Evolutionary conservation across 2,797 vertebrate genomes (phyloP), one percentile per base, ranked within the genome.

Genomic region (Odontamblyopus rebecca): DNA sequence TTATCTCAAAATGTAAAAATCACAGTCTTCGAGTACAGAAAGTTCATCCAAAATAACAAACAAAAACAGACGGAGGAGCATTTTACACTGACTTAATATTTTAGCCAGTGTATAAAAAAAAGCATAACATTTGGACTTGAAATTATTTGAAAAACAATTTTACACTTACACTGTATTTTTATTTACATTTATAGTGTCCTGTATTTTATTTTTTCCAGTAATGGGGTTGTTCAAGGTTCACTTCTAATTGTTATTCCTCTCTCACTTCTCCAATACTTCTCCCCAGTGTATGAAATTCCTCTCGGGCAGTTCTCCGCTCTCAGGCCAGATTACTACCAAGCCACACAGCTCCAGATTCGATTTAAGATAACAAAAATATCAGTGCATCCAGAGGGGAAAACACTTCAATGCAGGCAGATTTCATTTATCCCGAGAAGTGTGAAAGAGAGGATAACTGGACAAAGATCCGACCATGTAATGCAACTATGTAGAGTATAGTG

Each of bases 361-460:
- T 93, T 93, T 91, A 78, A 86, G 91, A 93, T 93, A 93, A 89
- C 69, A 59, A 84, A 91, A 89, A 87, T 90, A 90, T 89, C 84
- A 85, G 83, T 73, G 77, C 81, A 85, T 87, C 86, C 83, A 79
- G 86, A 77, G 77, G 88, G 80, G 80, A 83, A 87, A 89, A 89
- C 78, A 82, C 84, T 87, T 90, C 84, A 85, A 72, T 86, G 84
- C 69, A 67, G 75, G 85, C 83, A 89, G 84, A 89, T 88, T 83
- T 85, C 82, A 86, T 93, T 90, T 88, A 91, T 92, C 90, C 80
- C 76, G 86, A 84, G 73, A 77, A 65, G 83, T 88, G 82, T 85
- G 80, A 85, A 86, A 81, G 77, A 82, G 72, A 80, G 79, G 84
- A 85, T 86, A 86, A 88, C 77, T 81, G 70, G 81, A 85, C 82